These are phyloP conservation scores for Eupleurogrammus muticus DNA, from an alignment of 2,797 vertebrate species.

Conservation along the genomic window DNA sequence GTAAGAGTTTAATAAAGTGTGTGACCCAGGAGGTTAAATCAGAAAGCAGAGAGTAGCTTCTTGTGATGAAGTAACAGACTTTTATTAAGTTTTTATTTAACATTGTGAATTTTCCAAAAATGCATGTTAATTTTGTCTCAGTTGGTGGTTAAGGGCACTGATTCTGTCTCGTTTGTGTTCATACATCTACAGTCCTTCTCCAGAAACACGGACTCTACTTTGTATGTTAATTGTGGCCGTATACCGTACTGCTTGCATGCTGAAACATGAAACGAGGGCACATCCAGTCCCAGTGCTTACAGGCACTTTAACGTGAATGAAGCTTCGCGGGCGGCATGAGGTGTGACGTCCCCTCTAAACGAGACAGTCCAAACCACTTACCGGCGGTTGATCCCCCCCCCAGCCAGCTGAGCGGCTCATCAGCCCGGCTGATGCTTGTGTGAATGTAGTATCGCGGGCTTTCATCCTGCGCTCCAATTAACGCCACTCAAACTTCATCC, in stretches of 20 bases:
- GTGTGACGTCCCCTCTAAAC: not conserved
- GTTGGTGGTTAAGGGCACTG: too few relatives aligned
- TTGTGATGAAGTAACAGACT: too few relatives aligned
- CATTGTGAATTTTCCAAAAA: too few relatives aligned
- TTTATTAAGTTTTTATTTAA: too few relatives aligned
- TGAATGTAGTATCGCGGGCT: slow-evolving; percentile 50
- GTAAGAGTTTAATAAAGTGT: too few relatives aligned
- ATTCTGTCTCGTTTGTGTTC: too few relatives aligned
- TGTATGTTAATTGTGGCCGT: too few relatives aligned
- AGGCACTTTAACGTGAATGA: not conserved
- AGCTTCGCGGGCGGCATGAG: not conserved
- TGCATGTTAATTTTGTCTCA: too few relatives aligned
- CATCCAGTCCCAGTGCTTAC: not conserved
- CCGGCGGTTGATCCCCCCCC: slow-evolving; percentile 38
- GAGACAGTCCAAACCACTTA: slow-evolving; percentile 25
- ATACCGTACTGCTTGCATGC: not conserved
- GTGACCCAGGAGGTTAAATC: too few relatives aligned
- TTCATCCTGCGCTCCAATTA: slow-evolving; percentile 69
- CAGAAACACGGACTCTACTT: too few relatives aligned
- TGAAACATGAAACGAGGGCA: not conserved
- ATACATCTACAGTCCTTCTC: too few relatives aligned
- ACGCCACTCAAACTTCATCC: slow-evolving; percentile 65
- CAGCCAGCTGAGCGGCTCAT: slow-evolving; percentile 45
- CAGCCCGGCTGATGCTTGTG: slow-evolving; percentile 41
- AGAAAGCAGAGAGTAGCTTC: too few relatives aligned